A percentile compares a stretch with the other conserved stretches of the same genome.
These are phyloP conservation scores for Cephalotes varians DNA, from an alignment of 2,888 invertebrate species.

Conservation along the genomic window DNA sequence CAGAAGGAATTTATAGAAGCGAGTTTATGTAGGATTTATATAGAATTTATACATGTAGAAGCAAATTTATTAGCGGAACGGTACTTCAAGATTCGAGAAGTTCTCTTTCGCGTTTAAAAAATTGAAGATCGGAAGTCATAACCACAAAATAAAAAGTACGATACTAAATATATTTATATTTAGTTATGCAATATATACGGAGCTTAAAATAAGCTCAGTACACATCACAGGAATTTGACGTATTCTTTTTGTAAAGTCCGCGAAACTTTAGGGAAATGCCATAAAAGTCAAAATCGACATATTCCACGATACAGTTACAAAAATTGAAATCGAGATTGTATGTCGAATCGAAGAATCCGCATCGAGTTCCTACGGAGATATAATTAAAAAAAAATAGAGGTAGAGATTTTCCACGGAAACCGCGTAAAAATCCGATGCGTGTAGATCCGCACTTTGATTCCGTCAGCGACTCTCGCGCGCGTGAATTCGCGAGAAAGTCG, in stretches of 20 bases:
- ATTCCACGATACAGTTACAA: not conserved
- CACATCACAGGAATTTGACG: not conserved
- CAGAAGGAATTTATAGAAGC: constrained; percentile 6
- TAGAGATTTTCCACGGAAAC: not conserved
- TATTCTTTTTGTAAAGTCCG: not conserved
- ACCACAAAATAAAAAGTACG: not conserved
- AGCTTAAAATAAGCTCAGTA: not conserved
- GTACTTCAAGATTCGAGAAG: not conserved
- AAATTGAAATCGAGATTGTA: constrained; percentile 13
- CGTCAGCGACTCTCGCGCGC: constrained; percentile 56
- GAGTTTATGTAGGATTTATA: constrained; percentile 7
- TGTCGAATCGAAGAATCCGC: not conserved
- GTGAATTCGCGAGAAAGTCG: constrained; percentile 13
- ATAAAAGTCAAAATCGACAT: constrained; percentile 35
- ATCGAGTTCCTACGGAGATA: not conserved
- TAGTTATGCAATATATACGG: not conserved
- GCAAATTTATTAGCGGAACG: constrained; percentile 3
- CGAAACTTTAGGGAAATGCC: constrained; percentile 43
- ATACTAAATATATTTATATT: not conserved
- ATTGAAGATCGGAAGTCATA: not conserved
- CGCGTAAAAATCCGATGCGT: not conserved
- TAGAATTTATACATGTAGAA: not conserved
- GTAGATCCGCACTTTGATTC: constrained; percentile 68
- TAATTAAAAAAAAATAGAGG: not conserved
- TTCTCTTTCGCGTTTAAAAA: not conserved